Conservation (phyloP, 2,888 invertebrate species). For the Atethmia centrago region DNA sequence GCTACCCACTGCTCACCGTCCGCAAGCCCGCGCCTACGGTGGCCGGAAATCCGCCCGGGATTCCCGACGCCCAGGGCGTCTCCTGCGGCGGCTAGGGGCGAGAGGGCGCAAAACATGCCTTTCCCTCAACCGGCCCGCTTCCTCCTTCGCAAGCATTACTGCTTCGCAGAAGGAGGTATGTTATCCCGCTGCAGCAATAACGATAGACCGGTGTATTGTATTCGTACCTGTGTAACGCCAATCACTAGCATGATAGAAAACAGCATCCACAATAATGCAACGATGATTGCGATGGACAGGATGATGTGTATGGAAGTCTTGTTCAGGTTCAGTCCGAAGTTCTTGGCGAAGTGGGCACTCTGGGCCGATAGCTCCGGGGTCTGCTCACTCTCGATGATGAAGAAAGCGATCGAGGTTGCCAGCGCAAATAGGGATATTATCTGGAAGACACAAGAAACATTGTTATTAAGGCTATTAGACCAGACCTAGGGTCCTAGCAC, state of each 20-base stretch:
- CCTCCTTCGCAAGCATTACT: too few relatives aligned
- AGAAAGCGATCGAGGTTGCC: conserved; percentile 23
- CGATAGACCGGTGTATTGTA: neutral
- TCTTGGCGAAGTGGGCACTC: conserved; percentile 13
- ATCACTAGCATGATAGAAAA: conserved; percentile 62
- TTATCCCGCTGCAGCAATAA: too few relatives aligned
- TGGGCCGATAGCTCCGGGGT: neutral
- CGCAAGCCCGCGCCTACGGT: too few relatives aligned
- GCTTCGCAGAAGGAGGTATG: too few relatives aligned
- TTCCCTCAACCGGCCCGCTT: too few relatives aligned
- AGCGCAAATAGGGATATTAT: conserved; percentile 31
- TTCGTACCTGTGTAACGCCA: conserved; percentile 66
- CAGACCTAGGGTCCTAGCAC: too few relatives aligned
- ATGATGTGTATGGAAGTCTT: conserved; percentile 46
- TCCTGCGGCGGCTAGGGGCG: too few relatives aligned
- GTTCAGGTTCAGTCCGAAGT: conserved; percentile 56
- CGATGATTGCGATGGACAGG: conserved; percentile 43
- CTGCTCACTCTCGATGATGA: conserved; percentile 13
- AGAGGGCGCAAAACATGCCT: too few relatives aligned
- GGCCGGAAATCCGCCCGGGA: too few relatives aligned
- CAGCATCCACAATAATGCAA: conserved; percentile 60
- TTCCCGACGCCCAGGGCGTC: too few relatives aligned
- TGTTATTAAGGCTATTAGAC: neutral
- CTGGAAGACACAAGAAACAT: conserved; percentile 29
- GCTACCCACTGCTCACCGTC: too few relatives aligned